A percentile compares a stretch with the other conserved stretches of the same genome.
Evolutionary conservation across 1,140 invertebrate species (phyloP).

Genomic region (Cardiocondyla obscurior): DNA sequence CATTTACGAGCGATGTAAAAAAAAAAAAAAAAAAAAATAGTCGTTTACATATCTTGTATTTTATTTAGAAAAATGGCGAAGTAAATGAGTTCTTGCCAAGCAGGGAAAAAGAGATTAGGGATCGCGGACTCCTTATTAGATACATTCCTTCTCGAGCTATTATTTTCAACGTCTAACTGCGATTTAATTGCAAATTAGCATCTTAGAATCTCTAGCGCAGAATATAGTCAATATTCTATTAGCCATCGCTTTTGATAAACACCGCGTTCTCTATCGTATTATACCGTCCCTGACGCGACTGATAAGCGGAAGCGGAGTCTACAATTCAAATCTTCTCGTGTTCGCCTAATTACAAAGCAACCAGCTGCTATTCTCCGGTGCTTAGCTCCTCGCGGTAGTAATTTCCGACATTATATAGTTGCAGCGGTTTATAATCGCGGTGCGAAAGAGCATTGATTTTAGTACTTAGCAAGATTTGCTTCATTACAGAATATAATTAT

Average conservation of each 20-base stretch:
- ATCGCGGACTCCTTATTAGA: background rate
- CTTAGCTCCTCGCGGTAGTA: slow-evolving; percentile 36
- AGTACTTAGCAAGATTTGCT: slow-evolving; percentile 6
- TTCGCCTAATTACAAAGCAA: slow-evolving; percentile 55
- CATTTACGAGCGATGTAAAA: background rate
- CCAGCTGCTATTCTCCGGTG: slow-evolving; percentile 47
- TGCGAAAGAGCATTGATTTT: slow-evolving; percentile 52
- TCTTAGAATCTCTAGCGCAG: background rate
- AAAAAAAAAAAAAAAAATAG: slow-evolving; percentile 23
- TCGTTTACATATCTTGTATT: background rate
- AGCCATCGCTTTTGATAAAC: background rate
- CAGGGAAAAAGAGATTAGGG: background rate
- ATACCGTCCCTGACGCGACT: slow-evolving; percentile 5
- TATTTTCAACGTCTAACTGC: background rate
- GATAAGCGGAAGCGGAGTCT: slow-evolving; percentile 37
- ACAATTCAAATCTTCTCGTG: slow-evolving; percentile 53
- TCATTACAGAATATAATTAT: background rate
- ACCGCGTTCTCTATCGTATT: background rate
- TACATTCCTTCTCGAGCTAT: background rate
- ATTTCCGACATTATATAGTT: slow-evolving; percentile 52
- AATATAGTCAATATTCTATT: slow-evolving; percentile 2
- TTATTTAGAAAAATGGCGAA: background rate
- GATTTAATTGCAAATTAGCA: background rate
- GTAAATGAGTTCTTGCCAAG: background rate
- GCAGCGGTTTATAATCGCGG: slow-evolving; percentile 45